Conservation (phyloP, 2,888 invertebrate genomes). For the Beris morrisii region DNA sequence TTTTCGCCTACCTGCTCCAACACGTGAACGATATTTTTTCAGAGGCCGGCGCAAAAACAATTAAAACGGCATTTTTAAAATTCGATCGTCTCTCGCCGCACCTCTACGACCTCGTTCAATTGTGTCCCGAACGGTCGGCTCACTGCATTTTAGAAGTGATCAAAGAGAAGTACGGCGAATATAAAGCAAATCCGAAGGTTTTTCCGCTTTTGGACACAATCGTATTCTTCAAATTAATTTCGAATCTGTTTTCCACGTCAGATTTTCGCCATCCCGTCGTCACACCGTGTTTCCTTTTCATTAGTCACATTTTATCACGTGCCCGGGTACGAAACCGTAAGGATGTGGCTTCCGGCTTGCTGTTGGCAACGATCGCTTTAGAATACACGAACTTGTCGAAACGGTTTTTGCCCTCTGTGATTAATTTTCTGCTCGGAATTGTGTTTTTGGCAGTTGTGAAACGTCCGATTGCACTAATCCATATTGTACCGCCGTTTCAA, state of each 20-base stretch:
- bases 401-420: slow-evolving; percentile 75
- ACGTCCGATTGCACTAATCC: slow-evolving; percentile 61
- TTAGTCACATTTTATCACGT: slow-evolving; percentile 74
- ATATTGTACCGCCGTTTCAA: slow-evolving; percentile 71
- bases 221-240: slow-evolving; percentile 77
- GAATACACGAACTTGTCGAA: slow-evolving; percentile 82
- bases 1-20: slow-evolving; percentile 78
- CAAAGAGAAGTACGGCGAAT: slow-evolving; percentile 71
- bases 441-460: slow-evolving; percentile 72
- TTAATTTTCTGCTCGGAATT: slow-evolving; percentile 78
- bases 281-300: slow-evolving; percentile 82
- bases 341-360: slow-evolving; percentile 77
- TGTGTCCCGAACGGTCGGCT: slow-evolving; percentile 69
- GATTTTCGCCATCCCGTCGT: slow-evolving; percentile 87
- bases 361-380: slow-evolving; percentile 69
- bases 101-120: slow-evolving; percentile 70
- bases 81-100: slow-evolving; percentile 63
- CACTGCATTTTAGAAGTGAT: slow-evolving; percentile 69
- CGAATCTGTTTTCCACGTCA: slow-evolving; percentile 82
- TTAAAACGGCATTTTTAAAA: slow-evolving; percentile 62
- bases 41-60: slow-evolving; percentile 50
- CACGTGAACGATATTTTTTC: slow-evolving; percentile 70
- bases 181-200: slow-evolving; percentile 61
- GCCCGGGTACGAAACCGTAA: slow-evolving; percentile 65
- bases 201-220: slow-evolving; percentile 72